These are phyloP conservation scores for Lutjanus erythropterus DNA, from an alignment of 2,113 vertebrate species.

Conservation along the genomic window DNA sequence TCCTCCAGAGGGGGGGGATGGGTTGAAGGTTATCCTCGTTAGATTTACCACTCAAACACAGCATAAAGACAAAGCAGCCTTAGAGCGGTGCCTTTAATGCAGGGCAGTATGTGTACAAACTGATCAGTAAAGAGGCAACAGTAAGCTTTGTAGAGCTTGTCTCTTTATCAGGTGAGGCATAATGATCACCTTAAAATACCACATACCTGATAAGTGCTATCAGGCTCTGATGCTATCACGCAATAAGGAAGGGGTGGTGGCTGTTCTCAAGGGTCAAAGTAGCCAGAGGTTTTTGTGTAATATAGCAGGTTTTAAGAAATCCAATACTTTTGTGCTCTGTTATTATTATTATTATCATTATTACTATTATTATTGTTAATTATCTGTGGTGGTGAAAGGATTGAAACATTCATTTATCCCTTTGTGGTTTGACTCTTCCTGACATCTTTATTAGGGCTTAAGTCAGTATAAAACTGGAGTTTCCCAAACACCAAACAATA, in stretches of 20 bases:
- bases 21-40: slow-evolving; percentile 76
- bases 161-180: slow-evolving; percentile 48
- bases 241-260: slow-evolving; percentile 37
- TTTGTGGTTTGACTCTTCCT: background rate
- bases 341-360: no score
- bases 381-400: background rate
- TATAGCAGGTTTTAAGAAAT: slow-evolving; percentile 8
- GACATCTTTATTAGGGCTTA: background rate
- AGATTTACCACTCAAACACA: slow-evolving; percentile 76
- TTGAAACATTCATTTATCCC: background rate
- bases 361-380: no score
- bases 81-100: slow-evolving; percentile 30
- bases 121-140: slow-evolving; percentile 2
- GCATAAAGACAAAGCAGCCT: slow-evolving; percentile 52
- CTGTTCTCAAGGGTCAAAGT: slow-evolving; percentile 33
- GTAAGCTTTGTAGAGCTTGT: slow-evolving; percentile 39
- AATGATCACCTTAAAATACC: slow-evolving; percentile 56
- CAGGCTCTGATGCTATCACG: slow-evolving; percentile 44
- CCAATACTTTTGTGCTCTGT: no score
- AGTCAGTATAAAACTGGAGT: background rate
- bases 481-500: background rate
- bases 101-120: slow-evolving; percentile 2
- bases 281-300: slow-evolving; percentile 3
- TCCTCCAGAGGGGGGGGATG: slow-evolving; percentile 67
- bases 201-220: slow-evolving; percentile 65